Percentiles rank a stretch among this genome's conserved stretches.
These are phyloP conservation scores for Laticauda laticaudata DNA, from an alignment of 2,113 vertebrate species.

Conservation along the genomic window DNA sequence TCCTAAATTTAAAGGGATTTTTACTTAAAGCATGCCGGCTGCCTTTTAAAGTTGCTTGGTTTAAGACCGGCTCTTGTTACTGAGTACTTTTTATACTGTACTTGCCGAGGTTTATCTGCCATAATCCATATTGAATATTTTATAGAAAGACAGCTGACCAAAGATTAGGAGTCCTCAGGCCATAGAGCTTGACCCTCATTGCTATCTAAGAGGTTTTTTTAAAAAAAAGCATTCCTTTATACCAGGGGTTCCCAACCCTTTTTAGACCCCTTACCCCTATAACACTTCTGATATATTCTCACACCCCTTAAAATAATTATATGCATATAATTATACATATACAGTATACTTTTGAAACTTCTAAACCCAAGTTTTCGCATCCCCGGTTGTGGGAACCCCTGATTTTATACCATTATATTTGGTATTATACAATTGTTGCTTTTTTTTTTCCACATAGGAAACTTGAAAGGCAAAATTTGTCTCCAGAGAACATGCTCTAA, in stretches of 20 bases:
- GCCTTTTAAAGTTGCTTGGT: background rate
- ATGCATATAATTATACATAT: too few relatives aligned
- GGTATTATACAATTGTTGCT: background rate
- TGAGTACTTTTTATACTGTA: background rate
- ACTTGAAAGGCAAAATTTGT: background rate
- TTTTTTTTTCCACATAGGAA: background rate
- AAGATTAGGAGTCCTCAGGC: background rate
- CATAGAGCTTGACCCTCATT: background rate
- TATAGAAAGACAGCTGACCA: background rate
- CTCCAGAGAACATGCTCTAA: background rate
- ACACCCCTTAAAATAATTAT: too few relatives aligned
- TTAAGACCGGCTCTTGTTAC: background rate
- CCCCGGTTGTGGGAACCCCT: too few relatives aligned
- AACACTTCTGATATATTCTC: too few relatives aligned
- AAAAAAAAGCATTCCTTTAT: background rate
- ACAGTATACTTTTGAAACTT: too few relatives aligned
- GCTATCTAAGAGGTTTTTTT: background rate
- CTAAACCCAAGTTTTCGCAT: too few relatives aligned
- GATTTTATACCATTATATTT: background rate
- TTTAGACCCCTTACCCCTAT: too few relatives aligned
- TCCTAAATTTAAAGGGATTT: background rate
- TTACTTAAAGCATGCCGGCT: background rate
- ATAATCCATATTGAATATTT: background rate
- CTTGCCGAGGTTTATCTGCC: background rate
- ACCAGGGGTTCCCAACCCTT: background rate